These are phyloP conservation scores for Chlorops oryzae DNA, from an alignment of 1,140 invertebrate genomes.

Conservation along the genomic window DNA sequence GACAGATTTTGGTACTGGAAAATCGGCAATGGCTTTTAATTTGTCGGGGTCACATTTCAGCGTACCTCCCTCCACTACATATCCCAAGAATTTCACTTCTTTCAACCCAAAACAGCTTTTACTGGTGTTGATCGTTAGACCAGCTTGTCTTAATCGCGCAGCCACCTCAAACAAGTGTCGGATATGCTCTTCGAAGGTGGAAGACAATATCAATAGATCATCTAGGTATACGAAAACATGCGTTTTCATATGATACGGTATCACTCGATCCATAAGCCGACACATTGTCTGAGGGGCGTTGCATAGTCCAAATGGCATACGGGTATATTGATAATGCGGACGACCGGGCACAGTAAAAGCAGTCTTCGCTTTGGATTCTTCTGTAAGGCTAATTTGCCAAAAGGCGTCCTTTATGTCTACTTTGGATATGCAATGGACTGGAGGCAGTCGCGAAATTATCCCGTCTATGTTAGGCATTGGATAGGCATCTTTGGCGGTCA, in stretches of 20 bases:
- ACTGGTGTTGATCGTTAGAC: constrained; percentile 10
- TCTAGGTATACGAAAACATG: neutral
- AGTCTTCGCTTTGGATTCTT: no score
- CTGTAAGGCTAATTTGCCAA: no score
- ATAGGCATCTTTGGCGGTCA: no score
- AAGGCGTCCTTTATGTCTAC: no score
- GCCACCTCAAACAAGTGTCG: constrained; percentile 18
- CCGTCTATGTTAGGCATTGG: no score
- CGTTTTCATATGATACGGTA: neutral
- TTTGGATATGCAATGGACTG: no score
- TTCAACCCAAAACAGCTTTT: neutral
- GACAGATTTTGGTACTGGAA: constrained; percentile 5
- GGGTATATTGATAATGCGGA: neutral
- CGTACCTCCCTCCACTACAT: constrained; percentile 29
- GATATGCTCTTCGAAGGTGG: constrained; percentile 10
- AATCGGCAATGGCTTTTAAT: constrained; percentile 17
- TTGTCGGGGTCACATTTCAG: constrained; percentile 35
- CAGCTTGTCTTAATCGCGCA: constrained; percentile 15
- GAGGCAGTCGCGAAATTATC: no score
- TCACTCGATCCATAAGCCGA: neutral
- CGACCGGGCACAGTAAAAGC: neutral
- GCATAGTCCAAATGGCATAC: neutral
- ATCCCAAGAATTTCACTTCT: constrained; percentile 38
- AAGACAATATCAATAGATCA: neutral
- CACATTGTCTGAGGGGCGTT: neutral